These are phyloP conservation scores for Ictalurus furcatus DNA, from an alignment of 2,113 vertebrate species.

Conservation along the genomic window DNA sequence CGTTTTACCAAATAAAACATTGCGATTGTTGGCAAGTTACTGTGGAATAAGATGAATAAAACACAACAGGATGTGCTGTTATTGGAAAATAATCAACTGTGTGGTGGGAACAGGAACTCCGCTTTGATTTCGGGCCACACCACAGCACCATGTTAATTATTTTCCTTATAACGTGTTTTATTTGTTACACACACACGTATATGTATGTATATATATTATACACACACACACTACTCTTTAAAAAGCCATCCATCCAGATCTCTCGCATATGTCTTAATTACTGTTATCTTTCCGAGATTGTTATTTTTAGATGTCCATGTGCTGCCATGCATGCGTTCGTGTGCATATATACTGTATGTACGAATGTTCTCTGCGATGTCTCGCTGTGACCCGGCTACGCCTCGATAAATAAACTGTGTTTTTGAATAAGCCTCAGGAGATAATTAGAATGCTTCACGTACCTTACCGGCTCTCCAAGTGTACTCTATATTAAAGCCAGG, in stretches of 20 bases:
- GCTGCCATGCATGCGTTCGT: not conserved
- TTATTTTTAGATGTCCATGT: conserved; percentile 21
- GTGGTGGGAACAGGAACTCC: not conserved
- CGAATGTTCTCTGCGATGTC: conserved; percentile 22
- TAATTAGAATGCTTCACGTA: conserved; percentile 50
- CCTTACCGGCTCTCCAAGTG: conserved; percentile 33
- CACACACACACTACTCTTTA: not conserved
- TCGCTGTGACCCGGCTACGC: conserved; percentile 22
- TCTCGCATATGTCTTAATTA: not conserved
- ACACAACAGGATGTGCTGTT: not conserved
- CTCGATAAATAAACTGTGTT: conserved; percentile 33
- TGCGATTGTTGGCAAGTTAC: not conserved
- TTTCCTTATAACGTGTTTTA: not conserved
- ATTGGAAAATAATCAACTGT: not conserved
- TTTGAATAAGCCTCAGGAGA: conserved; percentile 44
- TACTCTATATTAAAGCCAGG: conserved; percentile 26
- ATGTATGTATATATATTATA: too few relatives aligned
- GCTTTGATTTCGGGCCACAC: not conserved
- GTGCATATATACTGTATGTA: not conserved
- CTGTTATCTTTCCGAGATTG: not conserved
- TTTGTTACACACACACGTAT: not conserved
- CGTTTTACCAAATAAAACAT: not conserved
- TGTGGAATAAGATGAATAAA: not conserved
- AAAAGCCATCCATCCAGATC: not conserved
- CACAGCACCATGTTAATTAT: not conserved